Conservation (phyloP, 1,140 invertebrate species). For the Aphaenogaster floridana region DNA sequence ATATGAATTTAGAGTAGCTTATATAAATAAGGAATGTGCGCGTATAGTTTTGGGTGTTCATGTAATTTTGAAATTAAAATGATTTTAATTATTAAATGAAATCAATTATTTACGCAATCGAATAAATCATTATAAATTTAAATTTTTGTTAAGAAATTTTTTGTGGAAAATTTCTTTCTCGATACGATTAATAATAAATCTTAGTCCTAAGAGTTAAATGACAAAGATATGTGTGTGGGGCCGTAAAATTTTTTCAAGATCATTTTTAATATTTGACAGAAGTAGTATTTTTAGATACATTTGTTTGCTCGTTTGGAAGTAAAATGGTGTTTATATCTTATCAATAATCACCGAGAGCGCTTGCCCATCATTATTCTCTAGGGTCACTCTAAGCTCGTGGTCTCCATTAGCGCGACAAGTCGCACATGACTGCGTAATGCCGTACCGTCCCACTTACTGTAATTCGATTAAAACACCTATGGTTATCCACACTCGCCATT, state of each 20-base stretch:
- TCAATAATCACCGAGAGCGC: constrained; percentile 46
- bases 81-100: no score
- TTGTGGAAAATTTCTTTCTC: not conserved
- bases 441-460: constrained; percentile 73
- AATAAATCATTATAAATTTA: not conserved
- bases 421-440: constrained; percentile 69
- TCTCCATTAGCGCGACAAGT: constrained; percentile 76
- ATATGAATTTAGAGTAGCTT: not conserved
- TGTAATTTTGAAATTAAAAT: not conserved
- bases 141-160: not conserved
- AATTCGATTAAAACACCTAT: constrained; percentile 76
- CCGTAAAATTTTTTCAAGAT: not conserved
- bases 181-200: not conserved
- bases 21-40: not conserved
- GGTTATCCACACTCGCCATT: constrained; percentile 62
- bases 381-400: constrained; percentile 68
- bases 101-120: not conserved
- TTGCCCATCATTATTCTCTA: constrained; percentile 54
- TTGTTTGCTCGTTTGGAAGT: not conserved
- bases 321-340: constrained; percentile 9
- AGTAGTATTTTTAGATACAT: not conserved
- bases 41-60: not conserved
- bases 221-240: not conserved
- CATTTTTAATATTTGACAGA: not conserved
- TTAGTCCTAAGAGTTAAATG: not conserved